phyloP scores from a whole-genome alignment of 2,113 vertebrate species.

The Deroptyus accipitrinus region DNA sequence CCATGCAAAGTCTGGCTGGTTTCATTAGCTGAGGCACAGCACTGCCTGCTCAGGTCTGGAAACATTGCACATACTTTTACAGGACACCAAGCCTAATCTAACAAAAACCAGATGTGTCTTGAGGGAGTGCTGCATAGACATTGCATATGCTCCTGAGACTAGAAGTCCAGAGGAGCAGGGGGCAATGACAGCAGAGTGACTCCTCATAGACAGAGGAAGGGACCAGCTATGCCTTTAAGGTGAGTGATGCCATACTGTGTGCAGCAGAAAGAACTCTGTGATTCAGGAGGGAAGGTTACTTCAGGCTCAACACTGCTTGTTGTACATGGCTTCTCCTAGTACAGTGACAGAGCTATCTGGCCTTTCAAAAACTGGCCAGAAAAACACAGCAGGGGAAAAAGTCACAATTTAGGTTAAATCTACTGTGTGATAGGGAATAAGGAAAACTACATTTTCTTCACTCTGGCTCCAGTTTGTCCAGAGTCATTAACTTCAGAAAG shows the following conservation, averaged over 20 bases:
- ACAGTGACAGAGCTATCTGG: not conserved
- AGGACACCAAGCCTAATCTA: not conserved
- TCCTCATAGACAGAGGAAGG: not conserved
- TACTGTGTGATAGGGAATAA: not conserved
- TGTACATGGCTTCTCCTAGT: not conserved
- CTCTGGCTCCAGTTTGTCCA: not conserved
- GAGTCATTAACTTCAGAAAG: not conserved
- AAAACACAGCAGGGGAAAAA: not conserved
- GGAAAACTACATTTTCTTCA: not conserved
- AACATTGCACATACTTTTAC: not conserved
- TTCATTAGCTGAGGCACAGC: not conserved
- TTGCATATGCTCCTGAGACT: not conserved
- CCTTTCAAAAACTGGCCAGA: not conserved
- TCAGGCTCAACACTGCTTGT: not conserved
- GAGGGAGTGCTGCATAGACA: not conserved
- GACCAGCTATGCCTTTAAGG: not conserved
- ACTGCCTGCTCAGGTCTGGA: not conserved
- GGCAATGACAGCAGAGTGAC: not conserved
- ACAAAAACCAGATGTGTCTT: not conserved
- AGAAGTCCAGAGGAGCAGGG: not conserved
- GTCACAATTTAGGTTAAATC: not conserved
- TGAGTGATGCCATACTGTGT: fast-evolving
- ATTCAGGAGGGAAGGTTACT: not conserved
- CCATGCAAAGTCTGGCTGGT: not conserved
- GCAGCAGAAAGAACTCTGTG: not conserved